Conservation (phyloP, 37 sponge, comb jelly and placozoan genomes). For the Trichoplax adhaerens region DNA sequence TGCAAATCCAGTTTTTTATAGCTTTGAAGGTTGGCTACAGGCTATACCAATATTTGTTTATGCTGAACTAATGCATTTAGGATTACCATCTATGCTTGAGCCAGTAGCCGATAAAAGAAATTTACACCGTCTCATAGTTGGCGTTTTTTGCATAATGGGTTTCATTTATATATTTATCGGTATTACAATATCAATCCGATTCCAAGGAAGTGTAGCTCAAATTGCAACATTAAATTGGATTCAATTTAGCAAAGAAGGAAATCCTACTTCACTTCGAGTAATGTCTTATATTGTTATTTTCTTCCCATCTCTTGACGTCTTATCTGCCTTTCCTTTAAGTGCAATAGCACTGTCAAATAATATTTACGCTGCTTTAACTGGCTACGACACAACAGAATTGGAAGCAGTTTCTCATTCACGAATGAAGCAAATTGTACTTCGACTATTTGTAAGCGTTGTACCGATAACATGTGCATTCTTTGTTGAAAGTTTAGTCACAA, state of each 20-base stretch:
- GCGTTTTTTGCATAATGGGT: constrained; percentile 19
- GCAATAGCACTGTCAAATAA: constrained; percentile 52
- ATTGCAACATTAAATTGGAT: constrained; percentile 69
- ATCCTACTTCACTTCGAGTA: constrained; percentile 16
- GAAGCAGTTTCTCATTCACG: neutral
- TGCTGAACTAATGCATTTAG: constrained; percentile 57
- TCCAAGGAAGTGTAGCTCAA: constrained; percentile 29
- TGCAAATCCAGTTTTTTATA: constrained; percentile 10
- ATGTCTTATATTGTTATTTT: constrained; percentile 66
- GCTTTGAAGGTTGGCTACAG: constrained; percentile 34
- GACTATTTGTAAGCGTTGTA: constrained; percentile 28
- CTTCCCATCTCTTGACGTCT: constrained; percentile 77
- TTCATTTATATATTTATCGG: constrained; percentile 53
- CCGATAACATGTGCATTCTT: constrained; percentile 53
- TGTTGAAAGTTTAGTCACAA: constrained; percentile 58
- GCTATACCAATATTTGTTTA: constrained; percentile 55
- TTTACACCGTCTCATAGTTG: constrained; percentile 25
- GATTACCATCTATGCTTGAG: constrained; percentile 58
- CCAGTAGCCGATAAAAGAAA: constrained; percentile 41
- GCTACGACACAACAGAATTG: constrained; percentile 26
- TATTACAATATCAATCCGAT: constrained; percentile 48
- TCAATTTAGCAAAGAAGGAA: neutral
- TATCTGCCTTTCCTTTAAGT: constrained; percentile 64
- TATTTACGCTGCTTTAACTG: constrained; percentile 33
- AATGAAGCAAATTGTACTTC: constrained; percentile 10